These are phyloP conservation scores for Cataglyphis hispanica DNA, from an alignment of 1,140 invertebrate genomes.

Conservation along the genomic window DNA sequence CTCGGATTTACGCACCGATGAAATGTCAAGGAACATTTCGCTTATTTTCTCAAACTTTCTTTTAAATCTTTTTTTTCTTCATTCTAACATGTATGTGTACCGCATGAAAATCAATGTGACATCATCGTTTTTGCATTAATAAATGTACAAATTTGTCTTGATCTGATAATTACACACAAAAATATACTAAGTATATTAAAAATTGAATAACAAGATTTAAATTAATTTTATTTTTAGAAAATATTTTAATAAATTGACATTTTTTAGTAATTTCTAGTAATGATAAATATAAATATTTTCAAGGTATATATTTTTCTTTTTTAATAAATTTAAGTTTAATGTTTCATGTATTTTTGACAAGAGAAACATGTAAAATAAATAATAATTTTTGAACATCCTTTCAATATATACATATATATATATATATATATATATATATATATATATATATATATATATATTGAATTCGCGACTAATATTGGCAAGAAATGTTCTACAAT, in stretches of 20 bases:
- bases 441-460: background rate
- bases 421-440: too few relatives aligned
- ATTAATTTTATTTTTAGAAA: background rate
- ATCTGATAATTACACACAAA: background rate
- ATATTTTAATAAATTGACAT: background rate
- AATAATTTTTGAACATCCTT: background rate
- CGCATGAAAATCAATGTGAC: background rate
- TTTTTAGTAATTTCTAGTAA: background rate
- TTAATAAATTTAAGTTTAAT: background rate
- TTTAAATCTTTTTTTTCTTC: background rate
- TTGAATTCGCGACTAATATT: constrained; percentile 24
- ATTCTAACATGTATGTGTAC: background rate
- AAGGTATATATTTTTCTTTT: too few relatives aligned
- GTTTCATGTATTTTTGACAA: background rate
- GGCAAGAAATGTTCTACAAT: constrained; percentile 32
- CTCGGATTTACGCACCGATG: background rate
- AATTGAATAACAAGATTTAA: background rate
- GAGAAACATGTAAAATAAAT: background rate
- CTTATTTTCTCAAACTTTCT: constrained; percentile 25
- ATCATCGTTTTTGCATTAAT: background rate
- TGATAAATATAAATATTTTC: background rate
- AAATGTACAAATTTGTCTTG: too few relatives aligned
- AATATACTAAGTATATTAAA: background rate
- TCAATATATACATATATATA: too few relatives aligned
- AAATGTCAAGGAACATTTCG: background rate